Percentiles rank a stretch among this genome's conserved stretches.
These are phyloP conservation scores for Leptosomus discolor DNA, from an alignment of 2,113 vertebrate genomes.

Conservation along the genomic window DNA sequence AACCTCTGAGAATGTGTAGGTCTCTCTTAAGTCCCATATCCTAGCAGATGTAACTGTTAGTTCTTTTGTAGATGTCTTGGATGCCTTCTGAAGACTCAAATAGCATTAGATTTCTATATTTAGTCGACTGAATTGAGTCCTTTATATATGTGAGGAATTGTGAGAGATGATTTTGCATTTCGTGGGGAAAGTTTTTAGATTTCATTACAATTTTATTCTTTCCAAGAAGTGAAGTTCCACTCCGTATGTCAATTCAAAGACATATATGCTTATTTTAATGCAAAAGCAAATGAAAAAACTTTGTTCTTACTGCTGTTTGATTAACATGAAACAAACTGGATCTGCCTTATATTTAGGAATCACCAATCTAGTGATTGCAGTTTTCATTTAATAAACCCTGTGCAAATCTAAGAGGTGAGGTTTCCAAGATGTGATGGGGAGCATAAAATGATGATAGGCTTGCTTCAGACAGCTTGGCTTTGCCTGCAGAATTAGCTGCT, in stretches of 20 bases:
- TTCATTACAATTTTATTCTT: not conserved
- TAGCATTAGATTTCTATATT: not conserved
- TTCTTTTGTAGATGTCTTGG: not conserved
- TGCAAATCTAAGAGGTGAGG: not conserved
- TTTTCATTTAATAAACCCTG: not conserved
- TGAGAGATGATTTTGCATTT: not conserved
- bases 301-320: not conserved
- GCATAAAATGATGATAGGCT: not conserved
- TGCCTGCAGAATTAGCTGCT: not conserved
- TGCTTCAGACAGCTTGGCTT: not conserved
- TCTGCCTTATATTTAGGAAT: not conserved
- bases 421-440: not conserved
- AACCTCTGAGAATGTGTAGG: not conserved
- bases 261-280: not conserved
- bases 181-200: not conserved
- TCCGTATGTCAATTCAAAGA: not conserved
- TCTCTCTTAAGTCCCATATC: not conserved
- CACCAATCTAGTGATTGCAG: not conserved
- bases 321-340: not conserved
- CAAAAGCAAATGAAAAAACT: not conserved
- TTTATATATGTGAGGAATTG: not conserved
- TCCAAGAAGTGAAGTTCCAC: not conserved
- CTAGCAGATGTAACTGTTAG: not conserved
- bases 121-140: not conserved
- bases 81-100: not conserved